Base-by-base conservation (phyloP, 2,797 vertebrate species). In the Myotis vivesi region DNA sequence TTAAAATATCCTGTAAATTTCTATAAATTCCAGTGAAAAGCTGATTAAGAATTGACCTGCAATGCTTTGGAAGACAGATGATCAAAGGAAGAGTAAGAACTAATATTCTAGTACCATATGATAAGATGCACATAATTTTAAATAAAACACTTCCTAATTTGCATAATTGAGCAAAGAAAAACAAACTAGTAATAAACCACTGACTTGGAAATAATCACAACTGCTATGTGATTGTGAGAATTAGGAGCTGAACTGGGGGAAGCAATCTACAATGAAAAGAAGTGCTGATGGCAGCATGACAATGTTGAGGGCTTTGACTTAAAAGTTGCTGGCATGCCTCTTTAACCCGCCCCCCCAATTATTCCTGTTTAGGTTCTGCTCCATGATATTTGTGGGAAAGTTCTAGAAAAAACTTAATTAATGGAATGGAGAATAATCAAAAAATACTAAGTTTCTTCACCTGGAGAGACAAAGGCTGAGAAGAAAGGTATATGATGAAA, bases 1-100 rank as follows among this genome's bases (percentile, higher is more conserved):
- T 90, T 95, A 33, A 91, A 90, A 84, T 87, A 79, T 62, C 15
- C 76, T 93, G 5, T 55, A 59, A 75, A 90, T 95, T 94, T 92
- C 77, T 64, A 79, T 30, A 93, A 94, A 83, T 92, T 59, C 41
- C 38, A 92, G 16, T 30, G 10, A 76, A 92, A 92, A 51, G 12
- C 68, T 93, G 36, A 91, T 81, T 89, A 30, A 46, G 15, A 96
- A 85, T 68, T 95, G 68, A 94, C 53, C 28, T 92, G 23, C 2
- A 94, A 19, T 83, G 36, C 88, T 95, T 92, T 84, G 36, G 77
- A 89, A 95, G 46, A 77, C 13, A 22, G 28, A 81, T 77, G n/a
- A 9, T 71, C 41, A 94, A 92, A 88, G 33, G 44, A 77, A 91
- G n/a, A 93, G 69, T 75, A 71, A 85, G 38, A 90, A 76, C 11